Conservation (phyloP, 1,140 invertebrate species). For the Eulimnadia texana region DNA sequence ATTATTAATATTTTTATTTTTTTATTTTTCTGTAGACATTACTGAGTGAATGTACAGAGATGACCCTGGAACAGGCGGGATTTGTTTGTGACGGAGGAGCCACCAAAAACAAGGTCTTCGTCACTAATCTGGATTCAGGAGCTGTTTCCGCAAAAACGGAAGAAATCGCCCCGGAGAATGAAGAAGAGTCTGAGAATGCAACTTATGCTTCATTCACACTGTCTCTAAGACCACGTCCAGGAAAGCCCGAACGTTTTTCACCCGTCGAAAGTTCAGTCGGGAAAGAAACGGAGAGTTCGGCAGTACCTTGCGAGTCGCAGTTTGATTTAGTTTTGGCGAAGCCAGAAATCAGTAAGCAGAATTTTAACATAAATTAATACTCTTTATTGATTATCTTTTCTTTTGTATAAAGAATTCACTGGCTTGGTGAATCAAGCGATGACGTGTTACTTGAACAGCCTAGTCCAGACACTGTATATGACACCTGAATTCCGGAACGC, state of each 20-base stretch:
- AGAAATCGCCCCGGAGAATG: background rate
- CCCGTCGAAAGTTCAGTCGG: constrained; percentile 9
- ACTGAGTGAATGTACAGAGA: background rate
- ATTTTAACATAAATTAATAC: background rate
- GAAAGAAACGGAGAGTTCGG: background rate
- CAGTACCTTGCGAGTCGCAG: background rate
- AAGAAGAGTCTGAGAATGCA: background rate
- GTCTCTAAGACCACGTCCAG: background rate
- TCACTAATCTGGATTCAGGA: background rate
- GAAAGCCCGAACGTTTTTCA: background rate
- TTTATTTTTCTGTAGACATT: too few species aligned
- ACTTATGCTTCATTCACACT: background rate
- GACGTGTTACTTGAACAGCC: constrained; percentile 85
- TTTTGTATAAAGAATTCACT: constrained; percentile 44
- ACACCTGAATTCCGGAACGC: constrained; percentile 90
- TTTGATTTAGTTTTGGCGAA: background rate
- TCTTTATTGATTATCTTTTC: constrained; percentile 10
- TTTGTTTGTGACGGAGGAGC: constrained; percentile 2
- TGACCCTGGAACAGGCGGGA: background rate
- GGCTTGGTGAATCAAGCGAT: constrained; percentile 86
- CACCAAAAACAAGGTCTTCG: constrained; percentile 2
- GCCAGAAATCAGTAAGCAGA: background rate
- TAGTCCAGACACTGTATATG: constrained; percentile 81
- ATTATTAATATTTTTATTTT: too few species aligned
- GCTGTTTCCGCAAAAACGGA: background rate